Evolutionary conservation across 2,888 invertebrate species (phyloP).

Genomic region (Phlogophora meticulosa): DNA sequence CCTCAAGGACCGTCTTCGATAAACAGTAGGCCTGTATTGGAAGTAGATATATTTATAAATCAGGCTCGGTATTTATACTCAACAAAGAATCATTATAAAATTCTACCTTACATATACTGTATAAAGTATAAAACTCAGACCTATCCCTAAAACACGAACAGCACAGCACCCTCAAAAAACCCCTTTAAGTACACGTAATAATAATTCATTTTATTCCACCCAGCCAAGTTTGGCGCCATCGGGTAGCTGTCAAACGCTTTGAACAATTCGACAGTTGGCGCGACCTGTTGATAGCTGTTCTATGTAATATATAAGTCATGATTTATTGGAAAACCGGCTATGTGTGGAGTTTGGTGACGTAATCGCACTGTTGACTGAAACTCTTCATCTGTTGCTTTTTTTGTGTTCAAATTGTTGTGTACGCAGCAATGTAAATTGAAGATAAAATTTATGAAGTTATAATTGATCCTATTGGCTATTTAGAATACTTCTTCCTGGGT

Average conservation of each 20-base stretch:
- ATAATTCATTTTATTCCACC: constrained; percentile 37
- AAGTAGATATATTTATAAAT: too few species aligned
- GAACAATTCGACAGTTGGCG: constrained; percentile 54
- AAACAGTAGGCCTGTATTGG: too few species aligned
- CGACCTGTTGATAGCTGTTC: constrained; percentile 66
- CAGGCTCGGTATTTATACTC: too few species aligned
- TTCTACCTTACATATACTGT: too few species aligned
- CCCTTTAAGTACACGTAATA: neutral
- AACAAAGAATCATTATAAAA: too few species aligned
- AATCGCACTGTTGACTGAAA: constrained; percentile 8
- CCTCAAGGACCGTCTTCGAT: too few species aligned
- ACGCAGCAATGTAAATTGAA: too few species aligned
- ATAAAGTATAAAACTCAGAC: neutral
- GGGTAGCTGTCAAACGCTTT: constrained; percentile 63
- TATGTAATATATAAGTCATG: constrained; percentile 53
- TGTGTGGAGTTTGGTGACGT: constrained; percentile 25
- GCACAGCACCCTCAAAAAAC: neutral
- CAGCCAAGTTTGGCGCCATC: constrained; percentile 25
- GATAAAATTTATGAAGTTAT: too few species aligned
- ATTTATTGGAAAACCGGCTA: constrained; percentile 34
- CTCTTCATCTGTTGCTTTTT: constrained; percentile 27
- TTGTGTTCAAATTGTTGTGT: constrained; percentile 19
- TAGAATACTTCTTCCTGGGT: too few species aligned
- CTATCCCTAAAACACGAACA: too few species aligned
- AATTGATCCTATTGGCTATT: too few species aligned